Base-by-base conservation (phyloP, 2,113 vertebrate species). In the Montifringilla adamsi region DNA sequence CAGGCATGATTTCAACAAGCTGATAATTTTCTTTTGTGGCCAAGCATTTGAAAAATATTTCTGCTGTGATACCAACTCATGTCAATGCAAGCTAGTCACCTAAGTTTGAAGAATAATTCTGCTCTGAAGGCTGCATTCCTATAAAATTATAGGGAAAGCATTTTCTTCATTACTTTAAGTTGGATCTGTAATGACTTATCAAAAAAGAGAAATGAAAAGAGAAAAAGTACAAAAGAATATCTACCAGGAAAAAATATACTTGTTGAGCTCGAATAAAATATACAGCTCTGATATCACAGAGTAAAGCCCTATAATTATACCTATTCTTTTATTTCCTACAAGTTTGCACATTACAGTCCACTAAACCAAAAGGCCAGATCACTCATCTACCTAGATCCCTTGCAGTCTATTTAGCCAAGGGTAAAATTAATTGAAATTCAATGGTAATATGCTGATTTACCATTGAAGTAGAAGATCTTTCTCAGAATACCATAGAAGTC, bases 381-480 rank as follows among this genome's bases (percentile, higher is more conserved):
- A 67, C 63, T 87, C 73, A 89, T 67, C 63, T 95, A 81, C 52
- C 35, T 77, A 64, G 66, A 87, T 93, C 49, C 46, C 58, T 82
- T 46, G 64, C 31, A 87, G 47, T 23, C 31, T 90, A 88, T 39
- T 78, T 77, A 90, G 60, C n/a, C 79, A 95, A 81, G 43, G 28
- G 56, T 94, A 82, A 94, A 97, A 97, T 91, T 70, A 90, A 88
- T 83, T 96, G 79, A 95, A 95, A 93, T 95, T 95, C 82, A 93
- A 26, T 41, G 64, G 50, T 1, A 4, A 91, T 94, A 67, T 59
- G 30, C 55, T 93, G 87, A 90, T 95, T 96, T 92, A 91, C 68
- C 37, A 37, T 37, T 37, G 37, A 91, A 94, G 69, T 1, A 0
- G 44, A 78, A 0, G 44, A 78, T 93, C 90, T 86, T 93, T 76